phyloP scores from a whole-genome alignment of 2,797 vertebrate species.

The Leptoclinus maculatus region DNA sequence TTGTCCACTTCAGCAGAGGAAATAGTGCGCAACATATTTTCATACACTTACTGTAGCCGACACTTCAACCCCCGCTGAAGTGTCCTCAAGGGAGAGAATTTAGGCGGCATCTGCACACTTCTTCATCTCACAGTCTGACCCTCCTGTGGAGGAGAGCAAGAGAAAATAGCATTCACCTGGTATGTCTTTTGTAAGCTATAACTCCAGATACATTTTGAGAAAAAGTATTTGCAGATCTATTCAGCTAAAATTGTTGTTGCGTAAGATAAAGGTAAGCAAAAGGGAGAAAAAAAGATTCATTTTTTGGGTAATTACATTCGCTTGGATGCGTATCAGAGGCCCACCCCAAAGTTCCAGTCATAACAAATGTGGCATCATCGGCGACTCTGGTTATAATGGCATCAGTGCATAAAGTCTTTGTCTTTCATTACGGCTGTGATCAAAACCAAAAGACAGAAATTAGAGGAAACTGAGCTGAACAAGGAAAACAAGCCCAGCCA shows the following conservation, averaged over 20 bases:
- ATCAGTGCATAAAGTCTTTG: conserved; percentile 59
- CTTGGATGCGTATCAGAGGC: conserved; percentile 32
- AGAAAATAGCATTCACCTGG: background rate
- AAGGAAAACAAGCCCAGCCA: conserved; percentile 60
- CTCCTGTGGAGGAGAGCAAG: conserved; percentile 1
- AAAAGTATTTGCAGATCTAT: background rate
- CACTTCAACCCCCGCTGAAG: background rate
- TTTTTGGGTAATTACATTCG: conserved; percentile 38
- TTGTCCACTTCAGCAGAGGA: background rate
- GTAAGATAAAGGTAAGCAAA: conserved; percentile 21
- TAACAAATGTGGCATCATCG: conserved; percentile 69
- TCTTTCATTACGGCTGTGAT: conserved; percentile 67
- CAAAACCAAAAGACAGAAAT: conserved; percentile 56
- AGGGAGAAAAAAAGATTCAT: conserved; percentile 17
- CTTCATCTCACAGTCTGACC: conserved; percentile 4
- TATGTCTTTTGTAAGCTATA: background rate
- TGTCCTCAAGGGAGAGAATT: background rate
- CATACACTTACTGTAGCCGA: background rate
- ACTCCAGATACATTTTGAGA: background rate
- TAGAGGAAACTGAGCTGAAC: conserved; percentile 57
- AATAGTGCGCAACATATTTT: conserved; percentile 1
- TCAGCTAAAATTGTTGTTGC: background rate
- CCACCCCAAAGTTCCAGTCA: conserved; percentile 54
- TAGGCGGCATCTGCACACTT: background rate
- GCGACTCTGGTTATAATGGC: conserved; percentile 64